A percentile compares a stretch with the other conserved stretches of the same genome.
Evolutionary conservation across 2,888 invertebrate species (phyloP).

Genomic region (Drosophila basisetae): DNA sequence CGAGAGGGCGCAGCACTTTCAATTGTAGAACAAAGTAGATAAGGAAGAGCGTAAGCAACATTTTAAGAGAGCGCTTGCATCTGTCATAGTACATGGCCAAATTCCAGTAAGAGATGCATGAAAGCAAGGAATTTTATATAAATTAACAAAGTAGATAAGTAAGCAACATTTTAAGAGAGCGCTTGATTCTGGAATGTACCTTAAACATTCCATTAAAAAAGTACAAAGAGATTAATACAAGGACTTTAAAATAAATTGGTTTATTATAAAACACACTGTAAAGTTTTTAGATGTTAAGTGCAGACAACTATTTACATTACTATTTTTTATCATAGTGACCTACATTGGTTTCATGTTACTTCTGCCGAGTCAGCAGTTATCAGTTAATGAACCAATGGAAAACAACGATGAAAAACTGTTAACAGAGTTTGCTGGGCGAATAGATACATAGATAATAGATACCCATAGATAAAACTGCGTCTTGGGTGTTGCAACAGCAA

Average conservation of each 20-base stretch:
- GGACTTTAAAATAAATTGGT: not conserved
- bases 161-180: not conserved
- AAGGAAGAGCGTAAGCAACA: not conserved
- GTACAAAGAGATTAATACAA: too few species aligned
- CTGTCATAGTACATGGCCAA: not conserved
- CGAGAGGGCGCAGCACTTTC: not conserved
- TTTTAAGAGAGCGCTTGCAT: not conserved
- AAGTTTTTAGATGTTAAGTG: not conserved
- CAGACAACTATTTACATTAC: conserved; percentile 1
- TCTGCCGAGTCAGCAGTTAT: conserved; percentile 61
- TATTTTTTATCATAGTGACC: conserved; percentile 51
- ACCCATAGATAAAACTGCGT: conserved; percentile 51
- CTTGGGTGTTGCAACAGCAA: conserved; percentile 70
- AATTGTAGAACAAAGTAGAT: not conserved
- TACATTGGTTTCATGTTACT: conserved; percentile 39
- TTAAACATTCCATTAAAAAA: not conserved
- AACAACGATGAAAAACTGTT: conserved; percentile 30
- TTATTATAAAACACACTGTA: not conserved
- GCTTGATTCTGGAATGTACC: not conserved
- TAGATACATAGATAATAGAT: conserved; percentile 39
- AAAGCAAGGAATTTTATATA: not conserved
- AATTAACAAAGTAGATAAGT: not conserved
- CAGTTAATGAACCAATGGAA: conserved; percentile 60
- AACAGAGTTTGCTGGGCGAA: conserved; percentile 49
- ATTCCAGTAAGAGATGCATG: not conserved